phyloP scores from a whole-genome alignment of 2,888 invertebrate species.

The Amaurobius ferox region DNA sequence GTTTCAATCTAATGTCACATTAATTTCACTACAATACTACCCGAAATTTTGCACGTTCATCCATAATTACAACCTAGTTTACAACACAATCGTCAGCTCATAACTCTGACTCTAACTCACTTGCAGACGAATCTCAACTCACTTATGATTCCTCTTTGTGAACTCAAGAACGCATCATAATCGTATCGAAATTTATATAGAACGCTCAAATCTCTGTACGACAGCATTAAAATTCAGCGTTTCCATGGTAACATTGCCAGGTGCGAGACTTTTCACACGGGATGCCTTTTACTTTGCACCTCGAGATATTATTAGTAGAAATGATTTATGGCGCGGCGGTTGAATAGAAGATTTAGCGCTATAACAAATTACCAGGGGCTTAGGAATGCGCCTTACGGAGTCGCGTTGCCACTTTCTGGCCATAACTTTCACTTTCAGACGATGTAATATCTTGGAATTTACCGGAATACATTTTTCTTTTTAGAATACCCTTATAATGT shows the following conservation, averaged over 20 bases:
- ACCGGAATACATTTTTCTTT: background rate
- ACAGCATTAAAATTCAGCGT: background rate
- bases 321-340: slow-evolving; percentile 1
- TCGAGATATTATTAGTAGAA: slow-evolving; percentile 7
- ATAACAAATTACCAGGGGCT: slow-evolving; percentile 9
- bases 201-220: background rate
- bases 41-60: too few relatives aligned
- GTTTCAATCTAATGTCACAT: too few relatives aligned
- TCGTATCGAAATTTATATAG: slow-evolving; percentile 14
- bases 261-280: background rate
- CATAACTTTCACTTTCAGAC: background rate
- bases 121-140: too few relatives aligned
- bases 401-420: background rate
- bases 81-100: too few relatives aligned
- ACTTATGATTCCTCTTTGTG: too few relatives aligned
- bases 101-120: too few relatives aligned
- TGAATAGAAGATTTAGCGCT: background rate
- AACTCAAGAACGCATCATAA: too few relatives aligned
- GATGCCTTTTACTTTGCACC: background rate
- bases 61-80: too few relatives aligned
- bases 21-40: too few relatives aligned
- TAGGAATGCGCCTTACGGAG: background rate
- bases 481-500: too few relatives aligned
- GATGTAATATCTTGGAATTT: background rate
- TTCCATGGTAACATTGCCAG: background rate